Evolutionary conservation across 2,797 vertebrate species (phyloP), one percentile per base, ranked within the genome.

Genomic region (Gambelia wislizenii): DNA sequence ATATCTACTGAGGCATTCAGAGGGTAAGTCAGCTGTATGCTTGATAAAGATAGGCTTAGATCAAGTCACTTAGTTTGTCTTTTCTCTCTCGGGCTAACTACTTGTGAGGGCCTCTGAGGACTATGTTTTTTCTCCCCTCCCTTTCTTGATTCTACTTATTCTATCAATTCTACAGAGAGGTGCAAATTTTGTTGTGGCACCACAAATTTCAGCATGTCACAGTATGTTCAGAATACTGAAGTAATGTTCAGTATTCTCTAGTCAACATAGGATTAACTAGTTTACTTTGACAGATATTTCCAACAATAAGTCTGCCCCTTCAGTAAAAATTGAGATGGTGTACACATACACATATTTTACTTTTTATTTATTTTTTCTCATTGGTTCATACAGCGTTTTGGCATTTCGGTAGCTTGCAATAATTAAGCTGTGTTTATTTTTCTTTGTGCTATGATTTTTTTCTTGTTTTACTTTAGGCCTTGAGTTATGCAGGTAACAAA

Each of bases 401-500:
- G 2, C 1, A 52, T 86, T 49, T 70, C 4, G 22, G 4, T 80
- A 88, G 25, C 25, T 33, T 1, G 8, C 69, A 90, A 85, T 36
- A 54, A n/a, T 8, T 22, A 20, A 61, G 39, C 44, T 36, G 30
- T 12, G 12, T 86, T 52, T 82, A 36, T 79, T 72, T 5, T 10
- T 12, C 87, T 56, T 27, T 84, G 36, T 77, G 6, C n/a, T 74
- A 47, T 36, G 2, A 36, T 86, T 85, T 47, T 0, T 89, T 9
- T 75, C 88, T 14, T 59, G 87, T 95, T 96, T 96, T 90, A 69
- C 89, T 95, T 93, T 90, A 99, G 99, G 99, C 98, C 33, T 96
- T 99, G 97, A 97, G 97, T 96, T 99, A 98, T 92, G 96, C 98
- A 88, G 98, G 98, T 94, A 97, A 97, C 95, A 97, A 97, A 95